Evolutionary conservation across 37 sponge, comb jelly and placozoan genomes (phyloP), one percentile per base, ranked within the genome.

Genomic region (Spongia lamella): DNA sequence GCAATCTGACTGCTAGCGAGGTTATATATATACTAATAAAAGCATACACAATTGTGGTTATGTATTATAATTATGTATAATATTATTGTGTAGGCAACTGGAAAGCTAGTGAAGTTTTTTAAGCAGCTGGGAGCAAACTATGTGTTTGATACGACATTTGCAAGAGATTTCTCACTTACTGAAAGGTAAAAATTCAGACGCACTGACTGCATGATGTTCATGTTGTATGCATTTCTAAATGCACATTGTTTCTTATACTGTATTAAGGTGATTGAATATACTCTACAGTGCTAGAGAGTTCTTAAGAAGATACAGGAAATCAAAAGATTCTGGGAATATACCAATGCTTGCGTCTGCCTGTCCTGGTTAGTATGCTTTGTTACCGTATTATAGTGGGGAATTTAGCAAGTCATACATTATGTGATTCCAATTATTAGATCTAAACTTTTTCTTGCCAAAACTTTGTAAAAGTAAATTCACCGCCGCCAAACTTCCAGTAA

Each of bases 291-390:
- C 80, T 16, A 65, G 67, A 27, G 93, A 93, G 66, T 93, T 93
- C 85, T 68, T 93, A 21, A 66, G 69, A 32, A 43, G 93, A 27
- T 93, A 59, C 67, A 81, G 49, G 43, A 73, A 24, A 31, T 49
- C 40, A 1, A 63, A 58, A 0, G 43, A 34, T 20, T 49, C 26
- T 14, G 70, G 73, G 19, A 38, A 22, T 36, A 27, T 95, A 11
- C 99, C 99, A 3, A 85, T 98, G 86, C 72, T 98, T 31, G 82
- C 99, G 7, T 96, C 96, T 40, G 90, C 99, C 26, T 98, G 99
- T 64, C 99, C 99, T n/a, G 99, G 91, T 90, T 21, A 13, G 47
- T 9, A 43, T 13, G 62, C 66, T 7, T 20, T 7, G 66, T 31
- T 64, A 34, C 35, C 32, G 33, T 63, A 27, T 35, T n/a, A n/a